Base-by-base conservation (phyloP, 2,888 invertebrate species). In the Drosophila setosimentum region DNA sequence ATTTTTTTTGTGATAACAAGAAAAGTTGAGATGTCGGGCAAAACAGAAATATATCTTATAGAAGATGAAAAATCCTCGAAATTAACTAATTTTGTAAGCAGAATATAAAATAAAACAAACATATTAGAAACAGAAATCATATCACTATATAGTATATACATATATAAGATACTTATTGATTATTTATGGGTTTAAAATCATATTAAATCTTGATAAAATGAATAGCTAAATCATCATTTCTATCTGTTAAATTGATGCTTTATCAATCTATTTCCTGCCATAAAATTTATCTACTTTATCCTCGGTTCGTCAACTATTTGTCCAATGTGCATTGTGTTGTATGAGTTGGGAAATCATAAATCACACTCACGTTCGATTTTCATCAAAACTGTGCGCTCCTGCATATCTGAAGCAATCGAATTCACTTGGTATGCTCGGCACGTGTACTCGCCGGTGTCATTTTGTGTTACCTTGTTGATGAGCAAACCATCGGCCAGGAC, bases 311-410 rank as follows among this genome's bases (percentile, higher is more conserved):
- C 4, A 10, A 16, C 11, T 67, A 24, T 30, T 35, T 24, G 33
- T 13, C 27, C 89, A 83, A 37, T 73, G 89, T 88, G 51, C 55
- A 42, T 8, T 51, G 40, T 57, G 30, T 64, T 58, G 50, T 32
- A 40, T 24, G 37, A 54, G 68, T 64, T 48, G 45, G 30, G 58
- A 75, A 86, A 81, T 90, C 86, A 83, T 83, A 79, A 83, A 86
- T 83, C 76, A 82, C 90, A 94, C 95, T 95, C 93, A 95, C 95
- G 95, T 93, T 94, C 93, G 81, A 95, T 94, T 91, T 94, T 94
- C 83, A 95, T 93, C 85, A 93, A 93, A 88, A 95, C 95, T 80
- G 93, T 94, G 82, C 94, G 93, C 83, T 94, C 94, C 83, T 94
- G 92, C 78, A 95, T 93, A 83, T 94, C 94, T 77, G 94, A 94